phyloP scores from a whole-genome alignment of 64 coral and sea anemone species.

The Actinia equina region DNA sequence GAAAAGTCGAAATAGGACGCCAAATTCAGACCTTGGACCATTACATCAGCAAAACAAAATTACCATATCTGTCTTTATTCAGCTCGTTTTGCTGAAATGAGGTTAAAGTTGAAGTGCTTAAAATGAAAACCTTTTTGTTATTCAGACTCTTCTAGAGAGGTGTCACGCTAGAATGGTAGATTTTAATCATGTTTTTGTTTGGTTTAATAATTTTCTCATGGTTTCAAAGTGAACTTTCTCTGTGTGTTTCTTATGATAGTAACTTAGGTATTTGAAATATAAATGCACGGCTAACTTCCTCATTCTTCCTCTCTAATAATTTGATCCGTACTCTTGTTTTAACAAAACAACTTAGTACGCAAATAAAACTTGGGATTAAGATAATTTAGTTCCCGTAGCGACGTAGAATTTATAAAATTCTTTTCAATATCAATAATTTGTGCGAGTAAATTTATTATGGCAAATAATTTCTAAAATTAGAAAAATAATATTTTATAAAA shows the following conservation, averaged over 20 bases:
- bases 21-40: background rate
- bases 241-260: background rate
- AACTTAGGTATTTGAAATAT: background rate
- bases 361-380: background rate
- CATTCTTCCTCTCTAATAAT: background rate
- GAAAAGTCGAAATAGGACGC: background rate
- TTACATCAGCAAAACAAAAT: background rate
- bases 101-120: background rate
- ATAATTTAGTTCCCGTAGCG: background rate
- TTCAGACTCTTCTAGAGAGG: background rate
- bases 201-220: background rate
- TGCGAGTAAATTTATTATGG: background rate
- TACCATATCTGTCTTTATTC: slow-evolving; percentile 1
- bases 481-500: background rate
- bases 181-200: background rate
- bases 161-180: background rate
- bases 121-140: background rate
- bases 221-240: background rate
- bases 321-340: background rate
- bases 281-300: background rate
- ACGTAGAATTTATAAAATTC: background rate
- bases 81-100: background rate
- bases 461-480: background rate
- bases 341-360: no score
- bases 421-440: background rate